Base-by-base conservation (phyloP, 2,888 invertebrate genomes). In the Trilocha varians region DNA sequence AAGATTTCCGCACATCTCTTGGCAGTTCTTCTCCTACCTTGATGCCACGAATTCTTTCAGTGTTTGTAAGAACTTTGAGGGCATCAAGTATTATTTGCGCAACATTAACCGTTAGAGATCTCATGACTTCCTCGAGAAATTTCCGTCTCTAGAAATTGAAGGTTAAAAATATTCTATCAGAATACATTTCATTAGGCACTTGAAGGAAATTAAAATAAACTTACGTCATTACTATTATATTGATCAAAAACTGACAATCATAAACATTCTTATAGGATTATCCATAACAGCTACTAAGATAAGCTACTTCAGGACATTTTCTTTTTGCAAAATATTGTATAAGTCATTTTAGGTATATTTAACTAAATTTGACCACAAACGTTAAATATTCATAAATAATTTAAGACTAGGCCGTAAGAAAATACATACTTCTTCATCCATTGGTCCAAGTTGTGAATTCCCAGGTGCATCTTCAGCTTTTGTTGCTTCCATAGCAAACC, bases 61-160 rank as follows among this genome's bases (percentile, higher is more conserved):
- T 73, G 39, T 88, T 75, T 0, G 87, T 73, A 8, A 95, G 77
- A 1, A 87, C 69, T 46, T 82, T 75, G 5, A 95, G 87, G 36
- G 91, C 87, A 34, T 87, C 87, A 45, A 88, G 78, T 40, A 96
- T 70, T 33, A 91, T 84, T 42, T 91, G 88, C 0, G 90, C 87
- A 0, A 93, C 88, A 68, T 93, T 90, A 0, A 93, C 87, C 0
- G 92, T 89, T 72, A 95, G 83, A 4, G 89, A 89, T 43, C 85
- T 87, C 1, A 96, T 55, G 0, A 93, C 94, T 41, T 91, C 87
- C 50, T 90, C 91, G 13, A 96, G 75, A 71, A 94, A 96, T 50
- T 80, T 75, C 45, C 88, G 87, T 45, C 91, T 87, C 93, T 94
- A 75, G 4, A 86, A 85, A 44, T n/a, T n/a, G n/a, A n/a, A n/a